A percentile compares a stretch with the other conserved stretches of the same genome.
phyloP scores from a whole-genome alignment of 1,140 invertebrate species.

The Wiebesia pumilae region DNA sequence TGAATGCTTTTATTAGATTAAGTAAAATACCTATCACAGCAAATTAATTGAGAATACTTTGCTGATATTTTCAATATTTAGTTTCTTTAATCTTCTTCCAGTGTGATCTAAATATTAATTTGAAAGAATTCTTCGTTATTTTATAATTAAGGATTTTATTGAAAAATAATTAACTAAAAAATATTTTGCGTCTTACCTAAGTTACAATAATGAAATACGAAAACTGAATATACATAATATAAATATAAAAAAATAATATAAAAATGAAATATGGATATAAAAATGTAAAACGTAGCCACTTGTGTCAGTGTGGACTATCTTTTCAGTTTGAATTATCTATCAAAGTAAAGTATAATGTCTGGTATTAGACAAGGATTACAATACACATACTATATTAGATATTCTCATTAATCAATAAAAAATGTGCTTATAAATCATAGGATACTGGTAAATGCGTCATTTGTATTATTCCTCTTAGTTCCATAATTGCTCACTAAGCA shows the following conservation, averaged over 20 bases:
- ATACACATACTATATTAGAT: too few relatives aligned
- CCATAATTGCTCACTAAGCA: too few relatives aligned
- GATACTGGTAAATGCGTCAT: too few relatives aligned
- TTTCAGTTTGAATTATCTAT: too few relatives aligned
- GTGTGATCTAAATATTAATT: neutral
- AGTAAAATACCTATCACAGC: too few relatives aligned
- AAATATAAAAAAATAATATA: conserved; percentile 1
- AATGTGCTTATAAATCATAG: too few relatives aligned
- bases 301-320: neutral
- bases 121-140: neutral
- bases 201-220: neutral
- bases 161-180: neutral
- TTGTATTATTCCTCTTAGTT: too few relatives aligned
- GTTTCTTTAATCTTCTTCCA: too few relatives aligned
- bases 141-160: neutral
- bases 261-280: neutral
- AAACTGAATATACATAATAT: neutral
- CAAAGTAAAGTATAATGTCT: too few relatives aligned
- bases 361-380: too few relatives aligned
- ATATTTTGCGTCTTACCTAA: neutral
- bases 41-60: neutral
- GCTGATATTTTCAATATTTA: neutral
- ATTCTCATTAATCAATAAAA: neutral
- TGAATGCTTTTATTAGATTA: neutral
- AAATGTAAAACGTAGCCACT: neutral